Conservation (phyloP, 2,797 vertebrate genomes). For the Cynopterus sphinx region DNA sequence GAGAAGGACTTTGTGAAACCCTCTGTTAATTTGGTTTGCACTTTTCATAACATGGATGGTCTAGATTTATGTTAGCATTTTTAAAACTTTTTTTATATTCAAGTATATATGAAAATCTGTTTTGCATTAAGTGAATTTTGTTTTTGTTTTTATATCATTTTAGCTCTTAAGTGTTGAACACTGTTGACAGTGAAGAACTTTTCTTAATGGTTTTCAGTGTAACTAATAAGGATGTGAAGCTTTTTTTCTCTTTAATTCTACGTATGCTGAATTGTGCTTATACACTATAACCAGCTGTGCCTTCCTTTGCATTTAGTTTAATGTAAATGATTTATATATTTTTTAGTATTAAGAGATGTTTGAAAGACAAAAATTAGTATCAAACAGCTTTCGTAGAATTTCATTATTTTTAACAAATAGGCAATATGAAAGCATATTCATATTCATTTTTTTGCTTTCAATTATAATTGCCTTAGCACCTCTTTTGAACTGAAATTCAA, state of each 20-base stretch:
- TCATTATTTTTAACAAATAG: slow-evolving; percentile 87
- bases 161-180: slow-evolving; percentile 88
- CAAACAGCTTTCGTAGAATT: slow-evolving; percentile 89
- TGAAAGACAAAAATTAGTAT: slow-evolving; percentile 88
- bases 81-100: slow-evolving; percentile 84
- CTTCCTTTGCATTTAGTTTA: slow-evolving; percentile 93
- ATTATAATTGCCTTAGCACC: slow-evolving; percentile 85
- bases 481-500: slow-evolving; percentile 87
- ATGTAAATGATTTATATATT: slow-evolving; percentile 93
- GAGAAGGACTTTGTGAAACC: slow-evolving; percentile 86
- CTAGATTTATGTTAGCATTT: slow-evolving; percentile 86
- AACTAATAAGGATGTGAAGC: slow-evolving; percentile 91
- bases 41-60: slow-evolving; percentile 88
- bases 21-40: slow-evolving; percentile 86
- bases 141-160: slow-evolving; percentile 84
- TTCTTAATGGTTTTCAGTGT: slow-evolving; percentile 83
- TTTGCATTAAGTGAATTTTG: slow-evolving; percentile 88
- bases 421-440: slow-evolving; percentile 88
- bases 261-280: slow-evolving; percentile 91
- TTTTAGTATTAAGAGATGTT: slow-evolving; percentile 89
- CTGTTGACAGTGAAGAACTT: slow-evolving; percentile 86
- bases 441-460: slow-evolving; percentile 90
- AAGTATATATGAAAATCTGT: slow-evolving; percentile 87
- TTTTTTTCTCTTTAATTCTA: slow-evolving; percentile 84
- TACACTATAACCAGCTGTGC: slow-evolving; percentile 94